Evolutionary conservation across 2,113 vertebrate species (phyloP), one percentile per base, ranked within the genome.

Genomic region (Dascyllus trimaculatus): DNA sequence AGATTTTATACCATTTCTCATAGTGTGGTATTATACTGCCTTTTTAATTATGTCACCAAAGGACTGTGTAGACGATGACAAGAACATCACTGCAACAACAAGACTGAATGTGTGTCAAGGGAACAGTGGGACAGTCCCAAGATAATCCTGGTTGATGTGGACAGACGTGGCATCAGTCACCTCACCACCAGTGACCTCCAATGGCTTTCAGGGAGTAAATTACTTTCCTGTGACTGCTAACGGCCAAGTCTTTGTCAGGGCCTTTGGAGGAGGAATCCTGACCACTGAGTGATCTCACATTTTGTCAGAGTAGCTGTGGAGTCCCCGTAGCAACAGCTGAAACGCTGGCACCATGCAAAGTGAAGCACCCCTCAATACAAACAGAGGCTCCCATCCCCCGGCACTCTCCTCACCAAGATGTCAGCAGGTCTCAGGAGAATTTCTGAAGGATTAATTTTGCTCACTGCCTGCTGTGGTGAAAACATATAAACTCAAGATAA

Each of bases 291-390:
- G 71, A 84, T 59, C 80, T 58, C 52, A 78, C 72, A 83, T 85
- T 90, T 73, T 85, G 71, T 79, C 67, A 71, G 63, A 71, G 90
- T 88, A 84, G 84, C 85, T 88, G 77, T 85, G 85, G 79, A 89
- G 90, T 93, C 88, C 76, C 92, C 85, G 72, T 89, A 88, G 94
- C 89, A 94, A 94, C 92, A 80, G 80, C 87, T 83, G 80, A 86
- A 71, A 85, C 4, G 57, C 85, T 76, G 52, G 78, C 80, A 88
- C 78, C 35, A 43, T 54, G 65, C 68, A 80, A 70, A 80, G 72
- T 78, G 81, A 75, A 66, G 64, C 69, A 77, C 54, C 73, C 81
- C 66, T 71, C 24, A 75, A 73, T 46, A 58, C 48, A 67, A 64
- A 71, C 60, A 48, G 15, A 73, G 35, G 66, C 78, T 60, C 70